Conservation (phyloP, 2,797 vertebrate species). For the Sebastes variabilis region DNA sequence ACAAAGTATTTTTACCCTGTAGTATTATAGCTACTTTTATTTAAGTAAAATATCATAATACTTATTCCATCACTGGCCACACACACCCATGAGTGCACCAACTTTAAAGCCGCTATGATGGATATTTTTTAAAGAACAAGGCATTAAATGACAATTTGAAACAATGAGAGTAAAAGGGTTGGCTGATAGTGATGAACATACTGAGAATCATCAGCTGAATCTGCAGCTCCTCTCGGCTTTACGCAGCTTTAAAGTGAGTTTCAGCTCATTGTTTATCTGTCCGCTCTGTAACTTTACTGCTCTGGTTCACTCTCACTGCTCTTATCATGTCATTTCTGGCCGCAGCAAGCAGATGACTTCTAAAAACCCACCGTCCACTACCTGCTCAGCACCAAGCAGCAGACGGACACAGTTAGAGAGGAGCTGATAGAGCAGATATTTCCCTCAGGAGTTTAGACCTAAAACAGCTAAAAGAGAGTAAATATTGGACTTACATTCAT, state of each 20-base stretch:
- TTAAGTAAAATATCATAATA: too few species aligned
- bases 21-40: too few species aligned
- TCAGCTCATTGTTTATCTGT: background rate
- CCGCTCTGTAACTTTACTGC: background rate
- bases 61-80: too few species aligned
- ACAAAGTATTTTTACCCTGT: too few species aligned
- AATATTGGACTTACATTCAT: background rate
- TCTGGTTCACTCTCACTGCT: background rate
- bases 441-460: too few species aligned
- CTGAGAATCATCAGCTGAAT: background rate
- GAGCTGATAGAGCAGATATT: background rate
- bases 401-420: background rate
- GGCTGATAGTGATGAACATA: background rate
- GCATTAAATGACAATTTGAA: too few species aligned
- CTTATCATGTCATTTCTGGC: background rate
- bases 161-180: background rate
- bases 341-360: rapidly evolving
- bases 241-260: background rate
- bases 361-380: background rate
- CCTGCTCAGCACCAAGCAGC: background rate
- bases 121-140: too few species aligned
- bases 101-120: too few species aligned
- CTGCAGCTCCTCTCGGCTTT: background rate
- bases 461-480: background rate
- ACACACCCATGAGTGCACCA: too few species aligned